Evolutionary conservation across 2,113 vertebrate genomes (phyloP), one percentile per base, ranked within the genome.

Genomic region (Thamnaconus septentrionalis): DNA sequence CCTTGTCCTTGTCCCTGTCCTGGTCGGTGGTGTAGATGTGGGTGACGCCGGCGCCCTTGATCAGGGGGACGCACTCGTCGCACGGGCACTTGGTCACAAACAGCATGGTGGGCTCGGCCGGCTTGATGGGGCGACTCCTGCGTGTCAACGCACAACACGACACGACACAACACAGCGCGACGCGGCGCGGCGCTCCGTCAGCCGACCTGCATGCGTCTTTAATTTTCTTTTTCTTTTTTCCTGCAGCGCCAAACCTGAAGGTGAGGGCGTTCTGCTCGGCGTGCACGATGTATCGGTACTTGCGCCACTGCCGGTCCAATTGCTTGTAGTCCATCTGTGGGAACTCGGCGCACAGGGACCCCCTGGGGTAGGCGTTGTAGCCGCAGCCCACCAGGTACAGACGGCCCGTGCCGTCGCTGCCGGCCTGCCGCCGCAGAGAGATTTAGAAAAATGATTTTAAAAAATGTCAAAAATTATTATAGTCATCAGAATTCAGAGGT

Each of bases 1-100:
- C 93, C 81, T 98, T 98, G 81, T 94, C 93, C 85, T 93, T 98
- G 65, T 93, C 94, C 63, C 92, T 90, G 90, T 97, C 95, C 77
- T 92, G 87, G 80, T 97, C 96, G 2, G 92, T 92, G 51, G 95
- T 94, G 86, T 97, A 98, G 79, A 98, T 93, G 74, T 97, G 93
- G 47, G 95, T 95, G 87, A 98, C 92, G 41, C 96, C 95, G 7
- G 95, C 93, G 8, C 94, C 95, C 84, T 93, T 89, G 73, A 98
- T 97, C 86, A 98, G 90, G 75, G 96, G 96, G 8, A 98, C 88
- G 56, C 96, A 98, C 82, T 98, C 96, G 31, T 98, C 96, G 78
- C 96, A 98, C 0, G 96, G 96, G 71, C 95, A 98, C 60, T 98
- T 98, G 0, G 95, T 98, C 6, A 98, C 95, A 86, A 98, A 98